Percentiles rank a stretch among this genome's conserved stretches.
Evolutionary conservation across 1,140 invertebrate species (phyloP).

Genomic region (Episyrphus balteatus): DNA sequence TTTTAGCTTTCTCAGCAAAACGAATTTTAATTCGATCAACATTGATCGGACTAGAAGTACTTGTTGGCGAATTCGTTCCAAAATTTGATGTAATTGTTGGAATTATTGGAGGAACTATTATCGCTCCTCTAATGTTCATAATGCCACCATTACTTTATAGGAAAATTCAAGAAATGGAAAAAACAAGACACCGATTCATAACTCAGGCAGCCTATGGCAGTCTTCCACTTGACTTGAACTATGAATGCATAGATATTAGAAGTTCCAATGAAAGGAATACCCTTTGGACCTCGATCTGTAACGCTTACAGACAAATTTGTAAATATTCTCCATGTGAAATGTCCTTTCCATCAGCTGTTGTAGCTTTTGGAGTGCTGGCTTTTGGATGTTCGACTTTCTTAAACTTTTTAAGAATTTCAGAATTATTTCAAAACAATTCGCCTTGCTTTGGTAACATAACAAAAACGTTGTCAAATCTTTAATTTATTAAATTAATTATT

Average conservation of each 20-base stretch:
- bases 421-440: constrained; percentile 28
- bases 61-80: constrained; percentile 71
- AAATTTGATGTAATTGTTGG: constrained; percentile 83
- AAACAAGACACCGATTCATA: constrained; percentile 22
- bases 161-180: constrained; percentile 41
- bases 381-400: constrained; percentile 32
- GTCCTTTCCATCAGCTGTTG: constrained; percentile 25
- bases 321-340: constrained; percentile 14
- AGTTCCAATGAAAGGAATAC: background rate
- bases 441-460: constrained; percentile 19
- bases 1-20: constrained; percentile 67
- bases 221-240: constrained; percentile 27
- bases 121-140: constrained; percentile 72
- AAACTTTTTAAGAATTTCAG: constrained; percentile 23
- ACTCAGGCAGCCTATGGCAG: constrained; percentile 31
- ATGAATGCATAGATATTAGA: constrained; percentile 20
- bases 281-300: background rate
- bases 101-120: constrained; percentile 72
- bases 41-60: constrained; percentile 58
- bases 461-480: background rate
- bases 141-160: constrained; percentile 74
- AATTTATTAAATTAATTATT: too few relatives aligned
- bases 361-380: constrained; percentile 28
- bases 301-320: background rate
- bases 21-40: constrained; percentile 60